phyloP scores from a whole-genome alignment of 2,113 vertebrate species.

The Anhinga rufa region DNA sequence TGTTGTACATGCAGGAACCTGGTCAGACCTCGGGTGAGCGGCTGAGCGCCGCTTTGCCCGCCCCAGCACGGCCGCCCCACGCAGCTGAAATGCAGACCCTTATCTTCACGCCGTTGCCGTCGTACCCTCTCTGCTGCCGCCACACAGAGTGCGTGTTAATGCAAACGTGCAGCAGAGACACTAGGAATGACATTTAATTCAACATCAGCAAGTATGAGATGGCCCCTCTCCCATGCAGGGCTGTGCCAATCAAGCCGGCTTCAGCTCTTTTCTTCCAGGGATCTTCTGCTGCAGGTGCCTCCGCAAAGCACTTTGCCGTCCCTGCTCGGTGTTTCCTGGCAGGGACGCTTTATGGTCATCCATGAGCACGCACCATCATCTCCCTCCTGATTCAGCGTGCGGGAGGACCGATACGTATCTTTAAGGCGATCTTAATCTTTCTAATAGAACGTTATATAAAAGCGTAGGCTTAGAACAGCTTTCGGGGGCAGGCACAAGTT shows the following conservation, averaged over 20 bases:
- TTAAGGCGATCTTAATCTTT: background rate
- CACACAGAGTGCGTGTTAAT: background rate
- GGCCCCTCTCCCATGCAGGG: background rate
- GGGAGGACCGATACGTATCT: background rate
- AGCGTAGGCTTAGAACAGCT: background rate
- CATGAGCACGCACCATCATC: background rate
- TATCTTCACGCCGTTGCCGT: background rate
- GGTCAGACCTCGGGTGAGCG: background rate
- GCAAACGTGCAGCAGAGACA: background rate
- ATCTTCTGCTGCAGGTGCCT: background rate
- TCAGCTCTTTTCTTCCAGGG: background rate
- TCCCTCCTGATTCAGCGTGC: background rate
- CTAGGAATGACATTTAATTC: background rate
- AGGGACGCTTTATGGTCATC: background rate
- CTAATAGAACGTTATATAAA: background rate
- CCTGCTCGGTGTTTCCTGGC: rapidly evolving
- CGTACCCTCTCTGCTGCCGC: background rate
- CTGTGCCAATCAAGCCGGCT: background rate
- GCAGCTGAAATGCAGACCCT: background rate
- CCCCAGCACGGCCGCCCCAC: background rate
- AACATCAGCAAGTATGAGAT: background rate
- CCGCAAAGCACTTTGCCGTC: background rate
- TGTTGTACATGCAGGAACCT: background rate
- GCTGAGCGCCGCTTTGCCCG: background rate
- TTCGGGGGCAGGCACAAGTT: background rate